Evolutionary conservation across 2,888 invertebrate genomes (phyloP).

Genomic region (Apomyelois bistriatella): DNA sequence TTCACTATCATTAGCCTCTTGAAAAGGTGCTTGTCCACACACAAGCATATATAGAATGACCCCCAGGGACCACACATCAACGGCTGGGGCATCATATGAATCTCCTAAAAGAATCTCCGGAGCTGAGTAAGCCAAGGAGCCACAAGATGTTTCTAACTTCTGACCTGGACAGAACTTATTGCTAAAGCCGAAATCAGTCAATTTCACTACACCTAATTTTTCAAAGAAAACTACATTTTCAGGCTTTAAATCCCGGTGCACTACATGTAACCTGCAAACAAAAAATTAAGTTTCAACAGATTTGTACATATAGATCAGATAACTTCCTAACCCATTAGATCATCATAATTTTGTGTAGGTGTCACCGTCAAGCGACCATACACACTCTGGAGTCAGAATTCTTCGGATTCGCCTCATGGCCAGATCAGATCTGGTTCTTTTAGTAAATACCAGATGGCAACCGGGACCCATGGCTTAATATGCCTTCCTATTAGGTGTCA

Average conservation of each 20-base stretch:
- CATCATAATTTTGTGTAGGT: too few relatives aligned
- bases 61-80: constrained; percentile 99
- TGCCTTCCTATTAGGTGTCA: too few relatives aligned
- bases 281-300: neutral
- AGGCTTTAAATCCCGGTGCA: constrained; percentile 96
- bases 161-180: constrained; percentile 98
- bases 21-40: constrained; percentile 98
- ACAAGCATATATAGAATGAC: constrained; percentile 99
- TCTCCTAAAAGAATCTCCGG: constrained; percentile 99
- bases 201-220: constrained; percentile 96
- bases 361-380: too few relatives aligned
- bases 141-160: constrained; percentile 98
- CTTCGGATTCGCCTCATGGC: too few relatives aligned
- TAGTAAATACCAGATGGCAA: too few relatives aligned
- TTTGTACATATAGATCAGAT: neutral
- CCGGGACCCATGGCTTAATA: too few relatives aligned
- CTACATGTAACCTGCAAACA: constrained; percentile 80
- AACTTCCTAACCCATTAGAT: too few relatives aligned
- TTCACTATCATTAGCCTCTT: constrained; percentile 99
- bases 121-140: constrained; percentile 98
- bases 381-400: too few relatives aligned
- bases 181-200: constrained; percentile 99
- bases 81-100: constrained; percentile 99
- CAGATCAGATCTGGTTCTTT: too few relatives aligned
- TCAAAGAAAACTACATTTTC: constrained; percentile 99